phyloP scores from a whole-genome alignment of 2,888 invertebrate genomes.

The Sthenelais limicola region DNA sequence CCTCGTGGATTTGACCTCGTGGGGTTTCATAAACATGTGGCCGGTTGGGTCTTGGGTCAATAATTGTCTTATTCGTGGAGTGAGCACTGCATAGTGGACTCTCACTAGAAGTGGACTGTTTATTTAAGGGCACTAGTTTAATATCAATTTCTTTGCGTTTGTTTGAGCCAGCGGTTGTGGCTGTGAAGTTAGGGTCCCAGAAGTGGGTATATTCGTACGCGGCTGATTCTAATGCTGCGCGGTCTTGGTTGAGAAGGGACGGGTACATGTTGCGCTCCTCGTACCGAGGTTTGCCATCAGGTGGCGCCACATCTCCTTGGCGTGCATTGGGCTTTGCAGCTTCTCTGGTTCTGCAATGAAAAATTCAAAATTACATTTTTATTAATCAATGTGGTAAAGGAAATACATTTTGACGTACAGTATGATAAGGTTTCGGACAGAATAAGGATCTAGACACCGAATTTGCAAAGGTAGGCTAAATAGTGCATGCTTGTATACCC shows the following conservation, averaged over 20 bases:
- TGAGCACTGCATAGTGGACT: conserved; percentile 23
- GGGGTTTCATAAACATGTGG: conserved; percentile 34
- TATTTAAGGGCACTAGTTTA: conserved; percentile 11
- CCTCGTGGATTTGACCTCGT: background rate
- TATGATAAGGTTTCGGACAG: too few relatives aligned
- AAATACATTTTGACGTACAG: too few relatives aligned
- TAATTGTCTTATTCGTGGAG: background rate
- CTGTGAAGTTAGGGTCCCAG: conserved; percentile 26
- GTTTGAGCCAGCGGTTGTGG: background rate
- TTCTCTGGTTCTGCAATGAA: conserved; percentile 13
- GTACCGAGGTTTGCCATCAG: conserved; percentile 25
- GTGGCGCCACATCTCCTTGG: conserved; percentile 26
- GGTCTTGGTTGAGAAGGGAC: conserved; percentile 14
- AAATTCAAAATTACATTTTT: too few relatives aligned
- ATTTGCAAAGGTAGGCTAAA: too few relatives aligned
- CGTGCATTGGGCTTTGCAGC: conserved; percentile 12
- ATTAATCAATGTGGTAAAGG: background rate
- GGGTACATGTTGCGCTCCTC: conserved; percentile 38
- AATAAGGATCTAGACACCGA: too few relatives aligned
- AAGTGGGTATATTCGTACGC: conserved; percentile 40
- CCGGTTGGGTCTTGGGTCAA: conserved; percentile 29
- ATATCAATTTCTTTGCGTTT: background rate
- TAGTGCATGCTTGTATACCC: too few relatives aligned
- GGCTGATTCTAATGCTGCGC: background rate
- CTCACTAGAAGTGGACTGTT: too few relatives aligned